Evolutionary conservation across 37 sponge, comb jelly and placozoan species (phyloP).

Genomic region (Axinella damicornis): DNA sequence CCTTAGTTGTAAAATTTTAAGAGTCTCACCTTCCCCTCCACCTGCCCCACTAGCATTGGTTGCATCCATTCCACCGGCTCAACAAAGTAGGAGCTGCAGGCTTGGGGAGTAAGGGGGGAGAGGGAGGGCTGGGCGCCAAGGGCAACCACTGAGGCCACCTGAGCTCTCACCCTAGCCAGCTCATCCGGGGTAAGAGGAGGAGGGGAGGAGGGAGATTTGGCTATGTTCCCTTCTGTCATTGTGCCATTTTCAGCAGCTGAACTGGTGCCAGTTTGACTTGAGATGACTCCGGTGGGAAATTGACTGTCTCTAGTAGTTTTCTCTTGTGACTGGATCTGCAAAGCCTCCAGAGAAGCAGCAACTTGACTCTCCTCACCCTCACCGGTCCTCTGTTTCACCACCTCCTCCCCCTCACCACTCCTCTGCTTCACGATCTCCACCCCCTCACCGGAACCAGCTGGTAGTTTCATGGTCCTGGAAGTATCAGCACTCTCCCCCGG

Average conservation of each 20-base stretch:
- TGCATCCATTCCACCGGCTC: constrained; percentile 80
- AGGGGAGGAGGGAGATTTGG: not conserved
- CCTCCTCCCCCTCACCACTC: too few relatives aligned
- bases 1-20: too few relatives aligned
- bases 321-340: too few relatives aligned
- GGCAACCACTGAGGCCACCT: not conserved
- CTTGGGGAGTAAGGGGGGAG: too few relatives aligned
- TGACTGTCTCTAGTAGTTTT: too few relatives aligned
- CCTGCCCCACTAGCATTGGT: constrained; percentile 35
- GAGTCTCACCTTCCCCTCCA: constrained; percentile 71
- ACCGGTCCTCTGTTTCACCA: too few relatives aligned
- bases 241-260: constrained; percentile 1
- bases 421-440: not conserved
- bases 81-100: constrained; percentile 78
- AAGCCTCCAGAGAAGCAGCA: too few relatives aligned
- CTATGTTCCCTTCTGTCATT: not conserved
- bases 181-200: not conserved
- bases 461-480: not conserved
- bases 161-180: constrained; percentile 2
- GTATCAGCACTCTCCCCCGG: not conserved
- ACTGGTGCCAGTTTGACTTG: too few relatives aligned
- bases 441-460: not conserved
- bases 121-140: not conserved
- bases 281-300: too few relatives aligned
- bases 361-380: too few relatives aligned